Conservation (phyloP, 2,797 vertebrate species). For the Trachops cirrhosus region DNA sequence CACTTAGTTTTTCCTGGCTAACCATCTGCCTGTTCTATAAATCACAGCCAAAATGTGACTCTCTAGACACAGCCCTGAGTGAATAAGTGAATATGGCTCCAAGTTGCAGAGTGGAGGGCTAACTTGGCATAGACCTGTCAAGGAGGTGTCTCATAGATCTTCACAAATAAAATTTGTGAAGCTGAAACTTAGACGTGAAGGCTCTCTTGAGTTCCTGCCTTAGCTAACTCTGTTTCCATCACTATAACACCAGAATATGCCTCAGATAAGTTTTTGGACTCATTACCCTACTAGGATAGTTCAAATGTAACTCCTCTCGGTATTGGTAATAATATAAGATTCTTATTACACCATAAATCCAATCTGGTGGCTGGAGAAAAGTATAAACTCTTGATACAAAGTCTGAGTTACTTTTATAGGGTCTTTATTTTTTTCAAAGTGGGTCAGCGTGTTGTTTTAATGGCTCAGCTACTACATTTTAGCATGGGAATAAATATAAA, state of each 20-base stretch:
- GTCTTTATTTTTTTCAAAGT: slow-evolving; percentile 43
- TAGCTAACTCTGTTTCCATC: not conserved
- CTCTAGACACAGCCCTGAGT: not conserved
- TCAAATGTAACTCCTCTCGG: not conserved
- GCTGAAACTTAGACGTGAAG: not conserved
- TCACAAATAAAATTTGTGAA: not conserved
- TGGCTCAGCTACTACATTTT: not conserved
- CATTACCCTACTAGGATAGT: not conserved
- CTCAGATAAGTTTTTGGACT: not conserved
- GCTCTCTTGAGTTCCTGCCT: not conserved
- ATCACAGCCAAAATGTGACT: not conserved
- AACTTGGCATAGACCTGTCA: not conserved
- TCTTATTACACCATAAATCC: not conserved
- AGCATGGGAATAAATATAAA: slow-evolving; percentile 30
- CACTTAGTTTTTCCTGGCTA: not conserved
- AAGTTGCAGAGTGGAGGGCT: not conserved
- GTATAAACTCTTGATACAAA: not conserved
- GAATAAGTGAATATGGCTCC: not conserved
- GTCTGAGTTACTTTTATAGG: not conserved
- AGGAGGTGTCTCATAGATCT: not conserved
- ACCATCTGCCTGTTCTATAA: not conserved
- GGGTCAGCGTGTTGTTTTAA: not conserved
- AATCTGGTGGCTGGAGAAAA: not conserved
- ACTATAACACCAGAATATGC: not conserved
- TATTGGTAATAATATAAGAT: not conserved